Evolutionary conservation across 2,888 invertebrate species (phyloP).

Genomic region (Bombylius major): DNA sequence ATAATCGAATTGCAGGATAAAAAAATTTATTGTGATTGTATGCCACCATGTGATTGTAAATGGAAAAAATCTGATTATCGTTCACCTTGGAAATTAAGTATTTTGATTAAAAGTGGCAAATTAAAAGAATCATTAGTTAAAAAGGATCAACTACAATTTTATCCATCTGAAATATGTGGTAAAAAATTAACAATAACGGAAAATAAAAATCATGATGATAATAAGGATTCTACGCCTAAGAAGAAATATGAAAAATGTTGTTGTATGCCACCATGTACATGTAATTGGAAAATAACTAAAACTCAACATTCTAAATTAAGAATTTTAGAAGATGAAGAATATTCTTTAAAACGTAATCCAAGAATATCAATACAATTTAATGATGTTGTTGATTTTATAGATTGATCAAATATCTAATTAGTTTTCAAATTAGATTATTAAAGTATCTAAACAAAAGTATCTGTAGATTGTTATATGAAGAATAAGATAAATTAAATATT

Average conservation of each 20-base stretch:
- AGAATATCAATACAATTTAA: too few species aligned
- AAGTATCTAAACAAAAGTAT: too few species aligned
- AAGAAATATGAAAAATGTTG: background rate
- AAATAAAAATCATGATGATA: background rate
- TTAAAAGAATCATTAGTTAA: background rate
- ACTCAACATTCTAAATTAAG: too few species aligned
- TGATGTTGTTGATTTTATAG: too few species aligned
- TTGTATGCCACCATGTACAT: conserved; percentile 8
- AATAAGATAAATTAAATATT: too few species aligned
- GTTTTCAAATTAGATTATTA: too few species aligned
- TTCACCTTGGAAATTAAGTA: conserved; percentile 12
- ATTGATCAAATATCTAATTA: too few species aligned
- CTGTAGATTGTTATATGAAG: too few species aligned
- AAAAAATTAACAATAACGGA: background rate
- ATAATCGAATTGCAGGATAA: too few species aligned
- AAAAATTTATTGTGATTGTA: conserved; percentile 16
- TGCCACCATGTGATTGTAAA: conserved; percentile 22
- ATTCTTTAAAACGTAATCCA: too few species aligned
- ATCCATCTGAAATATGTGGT: background rate
- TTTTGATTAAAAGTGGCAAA: conserved; percentile 1
- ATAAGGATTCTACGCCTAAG: background rate
- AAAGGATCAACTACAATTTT: background rate
- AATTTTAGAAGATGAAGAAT: too few species aligned
- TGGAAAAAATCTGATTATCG: conserved; percentile 15
- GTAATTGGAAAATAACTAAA: conserved; percentile 1